Conservation (phyloP, 2,888 invertebrate species). For the Sarcophaga carnaria region DNA sequence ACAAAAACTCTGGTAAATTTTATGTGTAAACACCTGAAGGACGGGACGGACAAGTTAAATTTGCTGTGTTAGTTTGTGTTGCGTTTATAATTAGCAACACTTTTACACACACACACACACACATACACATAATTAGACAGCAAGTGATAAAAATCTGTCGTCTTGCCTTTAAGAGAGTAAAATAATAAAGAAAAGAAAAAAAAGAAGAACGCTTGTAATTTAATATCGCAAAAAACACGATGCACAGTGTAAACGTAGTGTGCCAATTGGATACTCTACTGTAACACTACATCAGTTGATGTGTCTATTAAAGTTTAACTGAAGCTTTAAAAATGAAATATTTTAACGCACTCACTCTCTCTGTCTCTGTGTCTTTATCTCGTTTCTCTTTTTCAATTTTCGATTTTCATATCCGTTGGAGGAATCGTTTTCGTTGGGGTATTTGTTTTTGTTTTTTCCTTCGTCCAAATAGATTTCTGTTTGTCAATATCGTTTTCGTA, state of each 20-base stretch:
- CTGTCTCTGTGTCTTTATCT: background rate
- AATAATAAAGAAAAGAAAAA: background rate
- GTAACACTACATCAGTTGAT: slow-evolving; percentile 9
- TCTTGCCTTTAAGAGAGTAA: background rate
- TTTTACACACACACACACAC: slow-evolving; percentile 15
- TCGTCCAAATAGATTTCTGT: background rate
- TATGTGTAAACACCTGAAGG: background rate
- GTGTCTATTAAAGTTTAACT: slow-evolving; percentile 15
- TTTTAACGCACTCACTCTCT: background rate
- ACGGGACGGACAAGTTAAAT: slow-evolving; percentile 8
- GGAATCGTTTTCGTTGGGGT: slow-evolving; percentile 65
- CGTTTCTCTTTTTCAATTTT: slow-evolving; percentile 48
- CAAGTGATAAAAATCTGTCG: background rate
- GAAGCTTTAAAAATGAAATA: background rate
- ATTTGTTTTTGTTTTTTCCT: background rate
- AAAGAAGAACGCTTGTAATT: slow-evolving; percentile 22
- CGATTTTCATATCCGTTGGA: slow-evolving; percentile 78
- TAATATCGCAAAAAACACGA: slow-evolving; percentile 4
- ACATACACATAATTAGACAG: slow-evolving; percentile 35
- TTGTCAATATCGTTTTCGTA: slow-evolving; percentile 16
- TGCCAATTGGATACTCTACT: background rate
- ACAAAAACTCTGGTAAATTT: background rate
- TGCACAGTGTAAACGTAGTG: background rate
- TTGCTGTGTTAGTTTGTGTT: slow-evolving; percentile 13
- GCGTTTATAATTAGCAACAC: slow-evolving; percentile 25